Evolutionary conservation across 1,140 invertebrate genomes (phyloP).

Genomic region (Atta texana): DNA sequence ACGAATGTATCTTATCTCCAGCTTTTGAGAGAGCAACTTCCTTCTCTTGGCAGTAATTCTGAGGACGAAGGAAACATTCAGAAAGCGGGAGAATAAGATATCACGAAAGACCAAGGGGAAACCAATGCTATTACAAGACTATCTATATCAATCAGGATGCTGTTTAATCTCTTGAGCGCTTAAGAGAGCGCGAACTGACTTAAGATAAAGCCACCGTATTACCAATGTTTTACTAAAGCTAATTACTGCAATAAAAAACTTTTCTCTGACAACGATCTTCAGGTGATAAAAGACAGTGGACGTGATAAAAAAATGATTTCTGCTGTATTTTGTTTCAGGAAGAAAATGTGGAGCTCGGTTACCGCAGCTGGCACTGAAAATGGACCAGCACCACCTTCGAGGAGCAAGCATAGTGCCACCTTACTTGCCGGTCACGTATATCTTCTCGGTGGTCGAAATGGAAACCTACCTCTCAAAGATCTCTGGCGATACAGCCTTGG

Average conservation of each 20-base stretch:
- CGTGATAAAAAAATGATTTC: not conserved
- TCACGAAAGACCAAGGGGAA: not conserved
- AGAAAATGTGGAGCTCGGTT: slow-evolving; percentile 88
- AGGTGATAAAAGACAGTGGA: not conserved
- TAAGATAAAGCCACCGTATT: not conserved
- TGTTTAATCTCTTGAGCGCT: slow-evolving; percentile 24
- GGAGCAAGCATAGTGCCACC: slow-evolving; percentile 94
- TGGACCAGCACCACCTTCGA: slow-evolving; percentile 88
- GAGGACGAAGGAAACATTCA: slow-evolving; percentile 19
- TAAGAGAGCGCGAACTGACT: not conserved
- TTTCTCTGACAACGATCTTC: not conserved
- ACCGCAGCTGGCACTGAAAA: slow-evolving; percentile 86
- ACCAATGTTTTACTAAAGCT: slow-evolving; percentile 9
- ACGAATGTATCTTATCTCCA: slow-evolving; percentile 15
- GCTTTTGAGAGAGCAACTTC: slow-evolving; percentile 1
- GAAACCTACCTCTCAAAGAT: slow-evolving; percentile 93
- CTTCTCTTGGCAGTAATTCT: not conserved
- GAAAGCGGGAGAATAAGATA: slow-evolving; percentile 13
- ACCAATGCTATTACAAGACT: slow-evolving; percentile 17
- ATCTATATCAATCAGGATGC: slow-evolving; percentile 53
- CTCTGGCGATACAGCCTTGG: slow-evolving; percentile 94
- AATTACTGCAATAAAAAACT: not conserved
- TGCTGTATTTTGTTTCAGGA: slow-evolving; percentile 61
- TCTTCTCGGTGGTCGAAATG: slow-evolving; percentile 93
- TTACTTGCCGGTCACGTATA: slow-evolving; percentile 91